Conservation (phyloP, 2,797 vertebrate genomes). For the Lutjanus argentimaculatus region DNA sequence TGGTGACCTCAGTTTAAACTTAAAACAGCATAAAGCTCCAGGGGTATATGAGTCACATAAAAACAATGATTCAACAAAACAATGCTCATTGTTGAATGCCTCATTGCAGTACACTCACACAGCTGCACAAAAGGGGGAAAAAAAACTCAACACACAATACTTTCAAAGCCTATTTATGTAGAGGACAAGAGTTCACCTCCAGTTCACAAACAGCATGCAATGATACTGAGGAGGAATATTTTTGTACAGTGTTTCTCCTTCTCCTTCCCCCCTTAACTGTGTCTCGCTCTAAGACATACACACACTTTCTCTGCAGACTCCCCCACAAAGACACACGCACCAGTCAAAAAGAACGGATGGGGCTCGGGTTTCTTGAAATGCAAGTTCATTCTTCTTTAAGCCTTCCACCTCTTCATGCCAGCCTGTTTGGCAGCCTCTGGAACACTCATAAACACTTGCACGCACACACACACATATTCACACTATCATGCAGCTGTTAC, state of each 20-base stretch:
- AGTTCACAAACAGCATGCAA: slow-evolving; percentile 29
- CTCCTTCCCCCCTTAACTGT: not conserved
- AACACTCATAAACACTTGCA: slow-evolving; percentile 16
- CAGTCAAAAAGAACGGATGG: slow-evolving; percentile 7
- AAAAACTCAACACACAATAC: not conserved
- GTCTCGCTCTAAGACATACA: not conserved
- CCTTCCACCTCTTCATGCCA: slow-evolving; percentile 10
- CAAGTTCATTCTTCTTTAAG: slow-evolving; percentile 44
- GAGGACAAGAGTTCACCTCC: slow-evolving; percentile 39
- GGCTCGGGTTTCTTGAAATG: slow-evolving; percentile 50
- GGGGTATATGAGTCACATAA: not conserved
- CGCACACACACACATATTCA: slow-evolving; percentile 11
- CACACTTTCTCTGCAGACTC: slow-evolving; percentile 1
- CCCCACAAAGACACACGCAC: slow-evolving; percentile 11
- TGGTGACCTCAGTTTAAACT: slow-evolving; percentile 25
- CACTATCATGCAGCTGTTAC: slow-evolving; percentile 66
- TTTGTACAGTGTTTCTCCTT: not conserved
- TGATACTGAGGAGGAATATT: not conserved
- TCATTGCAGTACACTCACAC: slow-evolving; percentile 4
- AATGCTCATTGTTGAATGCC: slow-evolving; percentile 22
- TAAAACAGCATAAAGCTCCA: slow-evolving; percentile 13
- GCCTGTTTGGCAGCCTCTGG: slow-evolving; percentile 30
- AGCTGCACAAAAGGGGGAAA: not conserved
- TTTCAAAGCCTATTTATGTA: slow-evolving; percentile 21
- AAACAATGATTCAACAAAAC: slow-evolving; percentile 20